Evolutionary conservation across 2,113 vertebrate genomes (phyloP).

Genomic region (Podocnemis expansa): DNA sequence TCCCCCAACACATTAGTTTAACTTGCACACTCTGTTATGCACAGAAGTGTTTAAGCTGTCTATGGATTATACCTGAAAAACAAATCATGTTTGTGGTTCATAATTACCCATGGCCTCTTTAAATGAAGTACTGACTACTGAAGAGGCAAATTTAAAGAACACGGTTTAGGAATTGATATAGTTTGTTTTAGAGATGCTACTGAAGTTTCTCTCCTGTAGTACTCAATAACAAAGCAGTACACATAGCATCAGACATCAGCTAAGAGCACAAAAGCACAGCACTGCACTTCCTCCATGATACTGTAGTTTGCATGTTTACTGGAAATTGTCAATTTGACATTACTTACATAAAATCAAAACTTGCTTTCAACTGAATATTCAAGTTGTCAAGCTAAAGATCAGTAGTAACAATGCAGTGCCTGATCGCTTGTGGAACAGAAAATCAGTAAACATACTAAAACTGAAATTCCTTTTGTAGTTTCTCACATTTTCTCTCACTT

Average conservation of each 20-base stretch:
- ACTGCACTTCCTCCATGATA: neutral
- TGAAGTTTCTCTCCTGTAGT: neutral
- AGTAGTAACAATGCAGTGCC: neutral
- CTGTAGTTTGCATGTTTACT: neutral
- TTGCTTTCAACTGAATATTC: neutral
- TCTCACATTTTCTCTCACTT: neutral
- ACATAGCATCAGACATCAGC: neutral
- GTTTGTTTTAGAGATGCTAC: neutral
- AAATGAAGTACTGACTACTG: neutral
- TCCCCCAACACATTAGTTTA: neutral
- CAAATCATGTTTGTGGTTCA: neutral
- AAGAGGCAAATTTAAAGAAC: neutral
- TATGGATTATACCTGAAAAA: neutral
- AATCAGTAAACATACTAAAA: neutral
- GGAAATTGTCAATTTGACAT: neutral
- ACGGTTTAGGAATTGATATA: neutral
- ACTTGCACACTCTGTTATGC: neutral
- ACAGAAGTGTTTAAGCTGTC: neutral
- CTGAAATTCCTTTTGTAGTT: neutral
- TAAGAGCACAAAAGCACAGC: neutral
- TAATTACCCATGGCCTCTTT: rapidly evolving
- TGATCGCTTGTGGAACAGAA: neutral
- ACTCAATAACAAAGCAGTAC: neutral
- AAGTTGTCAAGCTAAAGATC: neutral
- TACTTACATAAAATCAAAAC: neutral